Evolutionary conservation across 2,113 vertebrate species (phyloP), one percentile per base, ranked within the genome.

Genomic region (Ochotona curzoniae): DNA sequence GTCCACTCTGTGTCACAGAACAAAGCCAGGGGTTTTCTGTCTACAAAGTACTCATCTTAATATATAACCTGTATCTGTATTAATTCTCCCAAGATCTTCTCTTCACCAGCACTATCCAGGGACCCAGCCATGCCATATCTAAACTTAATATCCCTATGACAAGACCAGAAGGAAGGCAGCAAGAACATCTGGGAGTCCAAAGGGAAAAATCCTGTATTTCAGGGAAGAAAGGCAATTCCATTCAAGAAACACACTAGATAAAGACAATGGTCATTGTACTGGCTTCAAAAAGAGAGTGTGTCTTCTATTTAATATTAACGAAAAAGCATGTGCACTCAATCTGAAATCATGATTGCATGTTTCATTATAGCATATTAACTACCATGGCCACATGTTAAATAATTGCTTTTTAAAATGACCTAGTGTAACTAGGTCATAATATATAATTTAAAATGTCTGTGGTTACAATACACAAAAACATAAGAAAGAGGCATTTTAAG

Each of bases 291-390:
- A 82, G 26, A 38, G 20, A 35, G 44, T 73, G 49, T 73, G 35
- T 90, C 35, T 75, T 85, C 44, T 61, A 35, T n/a, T 90, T 93
- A 83, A 67, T 44, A 47, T 49, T 51, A 83, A 64, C 28, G 54
- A 79, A 11, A n/a, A 51, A 87, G 92, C 15, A 64, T 74, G 26
- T 66, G 38, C 21, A 70, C 73, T 95, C 35, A 82, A 80, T 73
- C 54, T 82, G 63, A 63, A 93, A 91, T 69, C 35, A 86, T 49
- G 25, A 91, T 85, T 93, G 49, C 63, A 86, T 89, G 83, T 79
- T 84, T 85, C 23, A 83, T 20, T 66, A 66, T 79, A 67, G 57
- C 18, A 10, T 75, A 83, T 66, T 83, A 91, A 83, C 66, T 0
- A 1, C 80, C 76, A 79, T 70, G 7, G 61, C 90, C 63, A 49